Percentiles rank a stretch among this genome's conserved stretches.
These are phyloP conservation scores for Tolypeutes matacus DNA, from an alignment of 2,797 vertebrate species.

Conservation along the genomic window DNA sequence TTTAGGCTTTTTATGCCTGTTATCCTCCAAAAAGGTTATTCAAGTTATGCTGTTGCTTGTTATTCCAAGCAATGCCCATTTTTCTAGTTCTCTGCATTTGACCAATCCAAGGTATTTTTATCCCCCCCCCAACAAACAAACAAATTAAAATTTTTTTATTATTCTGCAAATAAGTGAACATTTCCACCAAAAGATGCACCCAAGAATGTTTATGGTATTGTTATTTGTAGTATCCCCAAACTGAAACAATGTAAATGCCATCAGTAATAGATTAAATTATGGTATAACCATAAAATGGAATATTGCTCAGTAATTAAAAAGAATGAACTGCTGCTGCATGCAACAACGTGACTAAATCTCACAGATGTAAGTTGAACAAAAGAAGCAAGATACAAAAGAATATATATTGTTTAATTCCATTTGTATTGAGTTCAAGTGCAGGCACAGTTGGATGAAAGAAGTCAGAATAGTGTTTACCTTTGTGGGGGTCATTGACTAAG, in stretches of 20 bases:
- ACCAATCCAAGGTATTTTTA: background rate
- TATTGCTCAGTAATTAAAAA: background rate
- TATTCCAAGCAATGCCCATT: background rate
- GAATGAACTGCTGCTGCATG: too few species aligned
- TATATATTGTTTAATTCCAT: background rate
- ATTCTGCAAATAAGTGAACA: conserved; percentile 1
- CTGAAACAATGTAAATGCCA: background rate
- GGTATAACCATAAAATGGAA: conserved; percentile 1
- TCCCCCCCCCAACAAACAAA: background rate
- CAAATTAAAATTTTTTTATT: background rate
- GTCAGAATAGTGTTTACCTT: background rate
- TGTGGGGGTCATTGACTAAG: background rate
- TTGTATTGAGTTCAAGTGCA: conserved; percentile 1
- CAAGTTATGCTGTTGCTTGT: background rate
- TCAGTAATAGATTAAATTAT: background rate
- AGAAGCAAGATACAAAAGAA: background rate
- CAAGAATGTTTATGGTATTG: background rate
- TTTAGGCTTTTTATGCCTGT: background rate
- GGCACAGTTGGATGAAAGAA: background rate
- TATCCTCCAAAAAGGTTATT: conserved; percentile 39
- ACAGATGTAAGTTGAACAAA: background rate
- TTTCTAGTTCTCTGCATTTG: conserved; percentile 33
- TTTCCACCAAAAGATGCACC: background rate
- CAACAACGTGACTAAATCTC: background rate
- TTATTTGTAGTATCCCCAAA: background rate